These are phyloP conservation scores for Calcarius lapponicus DNA, from an alignment of 2,797 vertebrate species.

Conservation along the genomic window DNA sequence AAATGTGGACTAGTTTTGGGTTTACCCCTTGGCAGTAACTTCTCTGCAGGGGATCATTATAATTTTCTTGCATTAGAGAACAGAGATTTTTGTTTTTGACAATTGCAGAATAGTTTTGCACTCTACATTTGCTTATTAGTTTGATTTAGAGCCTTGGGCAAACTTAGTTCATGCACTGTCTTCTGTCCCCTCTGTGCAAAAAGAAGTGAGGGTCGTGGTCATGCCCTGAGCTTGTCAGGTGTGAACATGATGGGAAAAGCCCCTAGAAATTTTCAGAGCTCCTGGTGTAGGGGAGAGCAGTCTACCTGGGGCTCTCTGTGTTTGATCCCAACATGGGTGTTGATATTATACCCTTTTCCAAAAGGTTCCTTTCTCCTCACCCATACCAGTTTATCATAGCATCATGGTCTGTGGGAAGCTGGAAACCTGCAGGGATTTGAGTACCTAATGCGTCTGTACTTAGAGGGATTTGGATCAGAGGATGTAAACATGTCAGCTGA, in stretches of 20 bases:
- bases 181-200: neutral
- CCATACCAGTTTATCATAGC: neutral
- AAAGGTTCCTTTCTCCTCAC: neutral
- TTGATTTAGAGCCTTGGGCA: neutral
- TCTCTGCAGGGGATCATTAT: neutral
- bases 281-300: neutral
- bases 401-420: neutral
- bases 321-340: neutral
- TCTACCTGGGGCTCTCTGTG: neutral
- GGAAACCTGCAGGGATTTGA: neutral
- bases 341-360: neutral
- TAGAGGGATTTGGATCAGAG: neutral
- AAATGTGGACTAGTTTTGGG: neutral
- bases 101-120: neutral
- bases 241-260: neutral
- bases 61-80: neutral
- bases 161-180: neutral
- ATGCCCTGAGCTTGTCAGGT: neutral
- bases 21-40: neutral
- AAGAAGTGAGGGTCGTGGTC: neutral
- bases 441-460: rapidly evolving
- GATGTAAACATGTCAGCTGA: neutral
- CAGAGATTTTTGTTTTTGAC: neutral
- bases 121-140: neutral
- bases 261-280: neutral